Percentiles rank a stretch among this genome's conserved stretches.
These are phyloP conservation scores for Leucozona laternaria DNA, from an alignment of 2,888 invertebrate genomes.

Conservation along the genomic window DNA sequence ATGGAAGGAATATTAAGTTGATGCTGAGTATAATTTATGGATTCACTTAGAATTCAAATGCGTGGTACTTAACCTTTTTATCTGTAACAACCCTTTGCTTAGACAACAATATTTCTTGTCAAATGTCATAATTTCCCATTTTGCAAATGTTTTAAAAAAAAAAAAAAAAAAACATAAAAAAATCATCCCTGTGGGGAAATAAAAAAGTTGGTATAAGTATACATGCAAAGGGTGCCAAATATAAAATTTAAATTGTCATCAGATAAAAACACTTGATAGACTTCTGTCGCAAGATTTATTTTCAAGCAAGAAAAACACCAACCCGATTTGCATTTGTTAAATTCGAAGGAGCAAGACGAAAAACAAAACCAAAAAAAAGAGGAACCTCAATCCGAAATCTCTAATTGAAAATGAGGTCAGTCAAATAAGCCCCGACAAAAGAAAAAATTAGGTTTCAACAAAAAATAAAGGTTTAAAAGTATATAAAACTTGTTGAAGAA, in stretches of 20 bases:
- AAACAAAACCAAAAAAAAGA: neutral
- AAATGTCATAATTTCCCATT: slow-evolving; percentile 40
- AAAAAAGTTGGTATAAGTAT: neutral
- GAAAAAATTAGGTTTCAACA: neutral
- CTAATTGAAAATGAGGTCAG: slow-evolving; percentile 57
- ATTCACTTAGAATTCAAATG: slow-evolving; percentile 25
- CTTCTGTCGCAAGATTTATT: slow-evolving; percentile 32
- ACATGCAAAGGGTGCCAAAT: neutral
- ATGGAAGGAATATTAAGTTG: slow-evolving; percentile 4
- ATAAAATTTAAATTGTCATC: slow-evolving; percentile 33
- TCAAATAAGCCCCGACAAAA: slow-evolving; percentile 19
- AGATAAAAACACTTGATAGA: slow-evolving; percentile 32
- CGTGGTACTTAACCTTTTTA: slow-evolving; percentile 34
- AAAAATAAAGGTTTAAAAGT: neutral
- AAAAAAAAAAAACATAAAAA: neutral
- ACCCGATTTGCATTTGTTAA: neutral
- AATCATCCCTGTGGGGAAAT: neutral
- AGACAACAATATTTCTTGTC: slow-evolving; percentile 37
- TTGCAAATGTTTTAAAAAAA: neutral
- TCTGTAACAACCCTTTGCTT: slow-evolving; percentile 33
- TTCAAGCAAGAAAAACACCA: neutral
- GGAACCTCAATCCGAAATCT: slow-evolving; percentile 16
- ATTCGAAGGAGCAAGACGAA: neutral
- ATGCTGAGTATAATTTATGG: slow-evolving; percentile 22
- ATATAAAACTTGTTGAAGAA: slow-evolving; percentile 19